A percentile compares a stretch with the other conserved stretches of the same genome.
Conservation (phyloP, 1,140 invertebrate genomes). For the Leptinotarsa texana region DNA sequence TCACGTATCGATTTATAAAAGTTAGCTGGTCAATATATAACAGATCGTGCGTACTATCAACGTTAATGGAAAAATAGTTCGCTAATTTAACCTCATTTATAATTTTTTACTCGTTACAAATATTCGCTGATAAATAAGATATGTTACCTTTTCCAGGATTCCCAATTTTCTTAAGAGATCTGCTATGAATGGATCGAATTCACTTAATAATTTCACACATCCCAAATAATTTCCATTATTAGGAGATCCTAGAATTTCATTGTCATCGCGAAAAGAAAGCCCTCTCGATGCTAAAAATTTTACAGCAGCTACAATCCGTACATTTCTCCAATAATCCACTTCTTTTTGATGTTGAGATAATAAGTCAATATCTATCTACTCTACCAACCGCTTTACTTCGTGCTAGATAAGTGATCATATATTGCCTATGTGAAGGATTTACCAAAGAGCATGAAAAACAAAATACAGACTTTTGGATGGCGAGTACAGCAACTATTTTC, state of each 20-base stretch:
- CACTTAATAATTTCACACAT: constrained; percentile 21
- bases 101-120: constrained; percentile 46
- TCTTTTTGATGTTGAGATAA: constrained; percentile 10
- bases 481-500: constrained; percentile 12
- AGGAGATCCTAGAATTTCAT: constrained; percentile 26
- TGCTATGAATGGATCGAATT: constrained; percentile 27
- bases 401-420: constrained; percentile 35
- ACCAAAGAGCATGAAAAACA: constrained; percentile 27
- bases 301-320: background rate
- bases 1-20: constrained; percentile 52
- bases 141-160: constrained; percentile 29
- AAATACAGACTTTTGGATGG: constrained; percentile 16
- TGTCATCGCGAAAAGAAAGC: constrained; percentile 8
- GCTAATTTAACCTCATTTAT: constrained; percentile 43
- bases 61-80: constrained; percentile 53
- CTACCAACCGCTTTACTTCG: constrained; percentile 33
- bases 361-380: constrained; percentile 28
- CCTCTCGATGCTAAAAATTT: constrained; percentile 27
- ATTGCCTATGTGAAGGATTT: constrained; percentile 29
- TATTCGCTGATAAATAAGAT: constrained; percentile 41
- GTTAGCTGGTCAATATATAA: no score
- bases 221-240: constrained; percentile 32
- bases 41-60: constrained; percentile 21
- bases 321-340: constrained; percentile 28
- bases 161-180: constrained; percentile 27